Percentiles rank a stretch among this genome's conserved stretches.
These are phyloP conservation scores for Procambarus clarkii DNA, from an alignment of 1,140 invertebrate species.

Conservation along the genomic window DNA sequence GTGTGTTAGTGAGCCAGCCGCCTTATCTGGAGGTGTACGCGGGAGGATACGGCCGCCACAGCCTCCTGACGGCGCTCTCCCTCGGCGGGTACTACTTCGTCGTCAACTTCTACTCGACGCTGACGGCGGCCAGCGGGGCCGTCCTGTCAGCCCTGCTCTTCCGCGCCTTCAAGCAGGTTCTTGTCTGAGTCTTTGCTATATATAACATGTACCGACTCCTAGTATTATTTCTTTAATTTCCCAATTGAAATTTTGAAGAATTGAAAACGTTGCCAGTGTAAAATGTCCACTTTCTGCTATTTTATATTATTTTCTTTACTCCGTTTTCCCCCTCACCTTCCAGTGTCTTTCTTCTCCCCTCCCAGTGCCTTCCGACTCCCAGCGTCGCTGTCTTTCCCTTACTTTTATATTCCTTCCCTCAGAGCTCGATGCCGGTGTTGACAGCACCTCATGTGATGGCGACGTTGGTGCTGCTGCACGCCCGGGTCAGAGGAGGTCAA, in stretches of 20 bases:
- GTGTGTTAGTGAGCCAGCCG: constrained; percentile 16
- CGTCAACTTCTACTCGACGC: constrained; percentile 46
- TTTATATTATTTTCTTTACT: no score
- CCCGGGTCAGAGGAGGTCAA: constrained; percentile 38
- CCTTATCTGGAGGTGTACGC: constrained; percentile 31
- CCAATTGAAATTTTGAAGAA: no score
- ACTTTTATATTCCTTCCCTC: neutral
- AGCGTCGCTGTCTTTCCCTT: no score
- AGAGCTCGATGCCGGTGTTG: constrained; percentile 32
- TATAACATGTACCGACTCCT: no score
- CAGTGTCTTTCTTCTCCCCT: neutral
- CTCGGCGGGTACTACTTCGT: constrained; percentile 57
- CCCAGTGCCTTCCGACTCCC: neutral
- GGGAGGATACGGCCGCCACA: constrained; percentile 49
- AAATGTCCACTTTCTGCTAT: no score
- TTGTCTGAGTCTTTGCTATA: no score
- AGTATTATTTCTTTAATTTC: no score
- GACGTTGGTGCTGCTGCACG: constrained; percentile 45
- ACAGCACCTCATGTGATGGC: constrained; percentile 43
- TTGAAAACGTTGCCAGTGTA: no score
- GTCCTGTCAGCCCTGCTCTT: constrained; percentile 36
- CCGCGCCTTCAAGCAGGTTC: constrained; percentile 32
- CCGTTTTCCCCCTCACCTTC: no score
- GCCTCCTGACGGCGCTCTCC: constrained; percentile 57
- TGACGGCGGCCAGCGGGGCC: constrained; percentile 23